Evolutionary conservation across 2,797 vertebrate species (phyloP).

Genomic region (Sarcophilus harrisii): DNA sequence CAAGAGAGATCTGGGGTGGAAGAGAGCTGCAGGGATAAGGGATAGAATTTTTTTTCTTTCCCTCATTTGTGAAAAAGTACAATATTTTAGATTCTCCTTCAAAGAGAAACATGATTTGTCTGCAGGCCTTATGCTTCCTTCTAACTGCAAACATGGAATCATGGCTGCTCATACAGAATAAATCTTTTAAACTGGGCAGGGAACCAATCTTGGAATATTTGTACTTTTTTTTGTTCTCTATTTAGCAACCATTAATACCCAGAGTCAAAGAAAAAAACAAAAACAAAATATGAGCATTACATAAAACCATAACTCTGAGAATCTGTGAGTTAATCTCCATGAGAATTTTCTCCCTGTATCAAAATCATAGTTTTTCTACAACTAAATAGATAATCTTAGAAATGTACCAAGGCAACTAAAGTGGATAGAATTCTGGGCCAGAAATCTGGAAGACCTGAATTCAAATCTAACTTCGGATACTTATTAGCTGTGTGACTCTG

Average conservation of each 20-base stretch:
- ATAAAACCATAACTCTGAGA: background rate
- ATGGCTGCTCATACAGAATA: background rate
- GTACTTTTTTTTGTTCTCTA: background rate
- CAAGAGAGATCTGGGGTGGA: background rate
- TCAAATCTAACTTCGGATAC: background rate
- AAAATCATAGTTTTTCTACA: background rate
- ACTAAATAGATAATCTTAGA: background rate
- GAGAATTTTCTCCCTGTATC: background rate
- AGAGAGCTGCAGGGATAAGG: background rate
- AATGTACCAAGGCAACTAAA: background rate
- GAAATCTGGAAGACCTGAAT: background rate
- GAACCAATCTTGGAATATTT: background rate
- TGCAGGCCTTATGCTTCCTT: background rate
- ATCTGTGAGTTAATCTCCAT: background rate
- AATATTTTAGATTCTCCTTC: background rate
- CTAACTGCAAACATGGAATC: background rate
- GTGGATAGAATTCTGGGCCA: background rate
- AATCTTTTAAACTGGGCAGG: background rate
- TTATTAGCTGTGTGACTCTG: background rate
- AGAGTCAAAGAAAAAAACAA: background rate
- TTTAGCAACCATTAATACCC: background rate
- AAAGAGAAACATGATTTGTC: background rate
- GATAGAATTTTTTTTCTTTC: background rate
- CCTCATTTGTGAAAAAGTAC: background rate
- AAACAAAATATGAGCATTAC: background rate